Evolutionary conservation across 1,140 invertebrate species (phyloP).

Genomic region (Heliconius hewitsoni): DNA sequence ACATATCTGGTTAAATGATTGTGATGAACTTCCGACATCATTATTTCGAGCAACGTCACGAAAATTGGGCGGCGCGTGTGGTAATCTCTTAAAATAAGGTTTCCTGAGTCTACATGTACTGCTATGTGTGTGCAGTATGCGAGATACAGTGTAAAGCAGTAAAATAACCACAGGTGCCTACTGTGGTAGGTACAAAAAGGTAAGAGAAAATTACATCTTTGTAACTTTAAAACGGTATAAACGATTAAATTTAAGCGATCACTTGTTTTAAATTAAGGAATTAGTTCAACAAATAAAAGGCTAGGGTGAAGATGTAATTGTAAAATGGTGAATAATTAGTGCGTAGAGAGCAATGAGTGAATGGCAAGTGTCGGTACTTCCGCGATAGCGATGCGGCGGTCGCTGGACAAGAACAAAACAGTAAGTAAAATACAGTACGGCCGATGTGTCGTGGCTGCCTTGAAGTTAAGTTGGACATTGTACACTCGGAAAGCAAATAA

Average conservation of each 20-base stretch:
- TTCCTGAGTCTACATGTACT: too few relatives aligned
- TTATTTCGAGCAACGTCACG: too few relatives aligned
- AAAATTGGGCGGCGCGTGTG: too few relatives aligned
- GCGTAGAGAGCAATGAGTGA: slow-evolving; percentile 16
- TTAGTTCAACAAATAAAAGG: slow-evolving; percentile 6
- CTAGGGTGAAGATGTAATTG: not conserved
- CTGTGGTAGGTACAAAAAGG: too few relatives aligned
- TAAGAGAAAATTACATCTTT: not conserved
- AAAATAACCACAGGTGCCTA: not conserved
- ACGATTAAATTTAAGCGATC: not conserved
- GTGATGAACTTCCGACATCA: too few relatives aligned
- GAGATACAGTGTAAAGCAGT: too few relatives aligned
- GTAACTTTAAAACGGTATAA: not conserved
- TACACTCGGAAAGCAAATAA: too few relatives aligned
- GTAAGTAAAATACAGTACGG: not conserved
- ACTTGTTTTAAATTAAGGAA: not conserved
- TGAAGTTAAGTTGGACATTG: not conserved
- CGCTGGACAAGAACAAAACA: not conserved
- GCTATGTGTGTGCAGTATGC: too few relatives aligned
- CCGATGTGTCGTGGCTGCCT: too few relatives aligned
- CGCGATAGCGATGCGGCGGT: slow-evolving; percentile 8
- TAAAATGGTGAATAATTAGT: slow-evolving; percentile 17
- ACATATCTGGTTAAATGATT: too few relatives aligned
- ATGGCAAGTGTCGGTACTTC: slow-evolving; percentile 17
- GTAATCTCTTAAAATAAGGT: too few relatives aligned